Evolutionary conservation across 2,797 vertebrate species (phyloP).

Genomic region (Gymnothorax javanicus): DNA sequence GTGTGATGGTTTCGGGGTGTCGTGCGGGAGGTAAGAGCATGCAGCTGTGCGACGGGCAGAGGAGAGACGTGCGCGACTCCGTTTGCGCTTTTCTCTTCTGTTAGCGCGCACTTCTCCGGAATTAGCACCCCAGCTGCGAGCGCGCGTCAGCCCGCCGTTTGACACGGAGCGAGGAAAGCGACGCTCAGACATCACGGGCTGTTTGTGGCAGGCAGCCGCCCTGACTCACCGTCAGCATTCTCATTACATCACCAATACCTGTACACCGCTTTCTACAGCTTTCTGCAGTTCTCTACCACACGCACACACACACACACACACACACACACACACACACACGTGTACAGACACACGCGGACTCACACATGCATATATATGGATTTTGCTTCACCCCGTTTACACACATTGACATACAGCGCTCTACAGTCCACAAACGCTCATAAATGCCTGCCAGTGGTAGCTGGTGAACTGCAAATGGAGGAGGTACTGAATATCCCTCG

Average conservation of each 20-base stretch:
- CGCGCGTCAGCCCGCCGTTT: not conserved
- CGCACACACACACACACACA: not conserved
- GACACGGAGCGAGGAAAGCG: not conserved
- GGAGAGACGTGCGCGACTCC: not conserved
- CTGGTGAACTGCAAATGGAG: too few species aligned
- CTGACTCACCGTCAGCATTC: not conserved
- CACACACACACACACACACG: too few species aligned
- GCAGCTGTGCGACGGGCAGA: not conserved
- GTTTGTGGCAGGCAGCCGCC: not conserved
- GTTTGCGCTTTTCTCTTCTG: not conserved
- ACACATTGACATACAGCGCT: too few species aligned
- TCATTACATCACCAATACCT: not conserved
- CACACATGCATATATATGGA: too few species aligned
- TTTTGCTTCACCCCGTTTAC: too few species aligned
- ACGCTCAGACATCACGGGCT: not conserved
- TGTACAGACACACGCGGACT: too few species aligned
- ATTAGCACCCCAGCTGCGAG: slow-evolving; percentile 4
- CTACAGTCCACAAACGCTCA: too few species aligned
- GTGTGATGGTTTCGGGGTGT: slow-evolving; percentile 27
- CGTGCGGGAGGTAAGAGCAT: not conserved
- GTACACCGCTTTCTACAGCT: not conserved
- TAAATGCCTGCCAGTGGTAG: too few species aligned
- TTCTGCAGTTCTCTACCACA: not conserved
- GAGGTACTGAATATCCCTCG: too few species aligned
- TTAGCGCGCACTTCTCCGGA: slow-evolving; percentile 10